Evolutionary conservation across 64 coral and sea anemone species (phyloP).

Genomic region (Dendronephthya gigantea): DNA sequence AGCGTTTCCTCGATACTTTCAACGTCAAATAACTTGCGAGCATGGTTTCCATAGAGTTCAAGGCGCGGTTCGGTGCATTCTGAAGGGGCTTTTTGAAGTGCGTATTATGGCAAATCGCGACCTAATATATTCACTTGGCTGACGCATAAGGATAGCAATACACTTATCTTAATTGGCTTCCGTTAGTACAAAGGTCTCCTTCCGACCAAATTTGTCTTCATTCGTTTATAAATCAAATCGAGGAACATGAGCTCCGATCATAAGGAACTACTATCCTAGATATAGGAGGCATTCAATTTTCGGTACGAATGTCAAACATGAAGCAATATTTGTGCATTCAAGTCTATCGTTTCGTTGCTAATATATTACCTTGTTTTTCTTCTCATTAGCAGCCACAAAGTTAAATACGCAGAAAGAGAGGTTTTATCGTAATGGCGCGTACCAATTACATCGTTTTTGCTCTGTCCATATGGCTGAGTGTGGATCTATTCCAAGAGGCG

Average conservation of each 20-base stretch:
- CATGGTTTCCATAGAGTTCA: no score
- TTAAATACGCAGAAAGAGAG: no score
- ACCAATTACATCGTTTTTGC: neutral
- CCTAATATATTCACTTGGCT: neutral
- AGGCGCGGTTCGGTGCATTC: no score
- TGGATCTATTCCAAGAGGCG: neutral
- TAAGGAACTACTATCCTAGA: neutral
- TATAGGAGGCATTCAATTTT: neutral
- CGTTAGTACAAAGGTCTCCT: neutral
- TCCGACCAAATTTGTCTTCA: neutral
- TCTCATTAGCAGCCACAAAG: no score
- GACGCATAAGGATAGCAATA: neutral
- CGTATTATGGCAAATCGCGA: neutral
- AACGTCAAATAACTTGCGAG: no score
- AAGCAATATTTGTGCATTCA: no score
- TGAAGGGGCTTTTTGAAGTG: neutral
- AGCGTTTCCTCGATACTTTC: no score
- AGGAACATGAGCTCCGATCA: neutral
- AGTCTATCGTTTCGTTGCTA: no score
- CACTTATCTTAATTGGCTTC: neutral
- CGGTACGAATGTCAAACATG: no score
- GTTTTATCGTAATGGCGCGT: no score
- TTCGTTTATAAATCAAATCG: neutral
- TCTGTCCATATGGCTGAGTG: neutral
- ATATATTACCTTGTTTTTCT: no score